Evolutionary conservation across 2,888 invertebrate genomes (phyloP), one percentile per base, ranked within the genome.

Genomic region (Tenodera sinensis): DNA sequence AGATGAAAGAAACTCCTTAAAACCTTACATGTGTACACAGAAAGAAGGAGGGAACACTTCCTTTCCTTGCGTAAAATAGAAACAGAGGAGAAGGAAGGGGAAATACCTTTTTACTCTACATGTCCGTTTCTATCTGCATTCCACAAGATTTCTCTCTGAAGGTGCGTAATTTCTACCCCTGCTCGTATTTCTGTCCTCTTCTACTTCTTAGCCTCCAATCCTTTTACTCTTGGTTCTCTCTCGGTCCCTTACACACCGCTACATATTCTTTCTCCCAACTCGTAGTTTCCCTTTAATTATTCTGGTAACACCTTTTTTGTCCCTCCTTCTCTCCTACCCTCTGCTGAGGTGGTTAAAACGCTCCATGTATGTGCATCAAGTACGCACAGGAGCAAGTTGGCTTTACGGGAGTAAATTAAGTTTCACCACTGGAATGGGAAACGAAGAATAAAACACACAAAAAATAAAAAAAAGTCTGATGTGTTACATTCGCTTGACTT

Each of bases 1-100:
- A 87, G 82, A 87, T 87, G 82, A 87, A 81, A 27, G 87, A 82
- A 87, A 83, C 87, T 87, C 87, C 87, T 87, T 83, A 82, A 87
- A 87, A 87, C 28, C 86, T 81, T 86, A 81, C 8, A 86, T 81
- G 30, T 25, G 20, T 27, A 54, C 28, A 28, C n/a, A 27, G 20
- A 27, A 85, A 15, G n/a, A 42, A 42, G 86, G 30, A 86, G 87
- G n/a, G 81, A 82, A 82, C 9, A 20, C 54, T 15, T 15, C 81
- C 27, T 86, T 42, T 85, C 81, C 86, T 86, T 71, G 71, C 54
- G 47, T 85, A 85, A 14, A 54, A 54, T 42, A 85, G 54, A 85
- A 81, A 87, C 81, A 82, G 81, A 30, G 25, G 28, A 81, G 9
- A 54, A 85, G 54, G 12, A 25, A 71, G 25, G n/a, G 27, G 28